Conservation (phyloP, 2,888 invertebrate genomes). For the Phytoseiulus persimilis region DNA sequence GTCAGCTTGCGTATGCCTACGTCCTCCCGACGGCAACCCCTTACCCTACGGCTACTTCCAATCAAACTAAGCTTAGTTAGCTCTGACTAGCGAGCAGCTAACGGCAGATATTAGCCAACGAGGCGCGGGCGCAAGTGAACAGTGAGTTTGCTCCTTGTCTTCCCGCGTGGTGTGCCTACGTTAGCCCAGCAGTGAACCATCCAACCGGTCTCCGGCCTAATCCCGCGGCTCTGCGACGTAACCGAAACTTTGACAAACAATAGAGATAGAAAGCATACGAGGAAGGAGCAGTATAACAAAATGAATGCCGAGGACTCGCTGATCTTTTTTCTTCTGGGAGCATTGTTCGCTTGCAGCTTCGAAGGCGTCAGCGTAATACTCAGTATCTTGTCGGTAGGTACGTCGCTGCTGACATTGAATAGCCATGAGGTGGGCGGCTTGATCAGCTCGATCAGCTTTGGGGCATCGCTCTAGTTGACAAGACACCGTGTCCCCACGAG, state of each 20-base stretch:
- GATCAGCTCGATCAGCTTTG: too few species aligned
- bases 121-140: neutral
- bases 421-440: too few species aligned
- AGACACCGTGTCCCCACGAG: too few species aligned
- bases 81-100: neutral
- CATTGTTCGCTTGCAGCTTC: too few species aligned
- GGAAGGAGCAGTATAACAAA: neutral
- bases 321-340: neutral
- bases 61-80: neutral
- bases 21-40: neutral
- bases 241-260: neutral
- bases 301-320: neutral
- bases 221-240: neutral
- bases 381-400: too few species aligned
- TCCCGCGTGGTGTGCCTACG: neutral
- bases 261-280: neutral
- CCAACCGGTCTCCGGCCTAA: neutral
- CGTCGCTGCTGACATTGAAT: too few species aligned
- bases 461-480: too few species aligned
- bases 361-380: too few species aligned
- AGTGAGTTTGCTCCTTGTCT: constrained; percentile 5
- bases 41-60: neutral
- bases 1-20: neutral
- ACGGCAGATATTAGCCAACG: neutral
- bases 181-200: neutral